Base-by-base conservation (phyloP, 2,113 vertebrate species). In the Struthio camelus region DNA sequence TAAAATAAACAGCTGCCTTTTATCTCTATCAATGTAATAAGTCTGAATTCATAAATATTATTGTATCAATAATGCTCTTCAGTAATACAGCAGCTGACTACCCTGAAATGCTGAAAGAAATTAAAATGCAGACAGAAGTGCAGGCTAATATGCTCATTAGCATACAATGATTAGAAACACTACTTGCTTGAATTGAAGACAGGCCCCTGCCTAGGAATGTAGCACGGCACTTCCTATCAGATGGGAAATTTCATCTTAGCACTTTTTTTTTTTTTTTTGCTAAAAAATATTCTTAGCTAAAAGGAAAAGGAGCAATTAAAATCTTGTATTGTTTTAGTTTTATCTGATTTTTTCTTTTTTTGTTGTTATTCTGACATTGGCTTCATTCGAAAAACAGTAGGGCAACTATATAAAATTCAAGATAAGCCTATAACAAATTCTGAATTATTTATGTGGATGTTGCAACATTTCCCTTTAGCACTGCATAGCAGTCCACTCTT, bases 31-130 rank as follows among this genome's bases (percentile, higher is more conserved):
- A 80, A 40, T 88, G 54, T 46, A 94, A 83, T 76, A 93, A 86
- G 4, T 22, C 34, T 32, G 88, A 66, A 96, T 89, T 93, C n/a
- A 90, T 80, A 97, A 93, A 82, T 79, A 36, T 83, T 65, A 84
- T 44, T 93, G 14, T 25, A 67, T 89, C 24, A 36, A 15, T 93
- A 92, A 92, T 66, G 79, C 32, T 70, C 66, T 40, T 48, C 11
- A 88, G 48, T 56, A 96, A 54, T 15, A 17, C 5, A 30, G 11
- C 38, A 77, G 69, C 59, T 76, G 44, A 89, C 85, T 73, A 30
- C 59, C 64, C 42, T 85, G 46, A 53, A 62, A 90, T 67, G 25
- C 11, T 67, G 42, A 75, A 91, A 78, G 72, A 75, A 94, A 78
- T 56, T 9, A 89, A 34, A 61, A 22, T 19, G 16, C 14, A 64